Base-by-base conservation (phyloP, 2,888 invertebrate genomes). In the Reticulitermes lucifugus region DNA sequence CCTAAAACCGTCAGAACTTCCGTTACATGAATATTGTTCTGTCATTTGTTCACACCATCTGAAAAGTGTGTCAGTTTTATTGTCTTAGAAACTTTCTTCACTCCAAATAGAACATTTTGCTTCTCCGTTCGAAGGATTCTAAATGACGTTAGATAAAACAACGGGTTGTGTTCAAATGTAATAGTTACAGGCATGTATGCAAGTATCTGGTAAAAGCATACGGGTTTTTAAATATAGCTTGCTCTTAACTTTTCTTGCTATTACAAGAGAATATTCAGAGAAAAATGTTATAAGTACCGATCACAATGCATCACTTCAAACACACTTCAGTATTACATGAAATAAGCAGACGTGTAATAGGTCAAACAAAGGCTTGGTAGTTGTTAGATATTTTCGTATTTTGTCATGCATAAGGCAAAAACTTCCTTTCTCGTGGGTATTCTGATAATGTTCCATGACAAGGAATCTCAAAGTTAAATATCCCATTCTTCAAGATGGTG, bases 61-160 rank as follows among this genome's bases (percentile, higher is more conserved):
- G 18, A 59, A 84, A 84, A 84, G 84, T 84, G 84, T 84, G 84
- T 79, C 84, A 84, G 14, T 41, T 73, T 73, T 41, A 29, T 41
- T 41, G 41, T 41, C 41, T 65, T 65, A 65, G 65, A 25, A 25
- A 65, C 65, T 73, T 73, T 73, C 73, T 41, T 73, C 18, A 25
- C 5, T 25, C 25, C 25, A 65, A 65, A 65, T 14, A n/a, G 65
- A 65, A 5, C 12, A 73, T 14, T 41, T 73, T 73, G 6, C 41
- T 73, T 73, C 10, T 73, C 6, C 12, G 5, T 73, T 73, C 41
- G 3, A 29, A 29, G 35, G 25, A 0, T 29, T 71, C n/a, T 21
- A 60, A n/a, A 6, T 10, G 35, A 41, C 18, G 73, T 41, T 41
- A 73, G 41, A 73, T 41, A 41, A 41, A 41, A 6, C 73, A 65